Evolutionary conservation across 2,113 vertebrate genomes (phyloP).

Genomic region (Sciurus niger): DNA sequence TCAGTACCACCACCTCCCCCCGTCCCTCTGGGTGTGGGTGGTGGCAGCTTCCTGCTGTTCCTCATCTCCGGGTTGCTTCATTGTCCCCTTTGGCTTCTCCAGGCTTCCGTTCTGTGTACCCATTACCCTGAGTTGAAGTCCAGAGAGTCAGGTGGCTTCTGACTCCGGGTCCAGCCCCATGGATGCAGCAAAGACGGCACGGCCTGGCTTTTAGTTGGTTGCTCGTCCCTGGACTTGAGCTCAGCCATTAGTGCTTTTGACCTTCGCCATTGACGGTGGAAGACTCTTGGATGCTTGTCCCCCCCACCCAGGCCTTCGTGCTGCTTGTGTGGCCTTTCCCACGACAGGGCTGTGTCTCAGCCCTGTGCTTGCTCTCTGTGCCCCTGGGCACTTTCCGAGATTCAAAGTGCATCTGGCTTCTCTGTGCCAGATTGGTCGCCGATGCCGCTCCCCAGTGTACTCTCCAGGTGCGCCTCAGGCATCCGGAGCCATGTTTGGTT

Average conservation of each 20-base stretch:
- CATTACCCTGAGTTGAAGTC: not conserved
- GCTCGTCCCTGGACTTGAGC: not conserved
- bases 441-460: rapidly evolving
- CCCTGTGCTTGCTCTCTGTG: not conserved
- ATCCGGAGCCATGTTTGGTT: rapidly evolving
- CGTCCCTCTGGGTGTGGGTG: not conserved
- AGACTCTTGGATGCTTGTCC: not conserved
- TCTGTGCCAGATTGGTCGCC: not conserved
- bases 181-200: not conserved
- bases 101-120: not conserved
- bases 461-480: rapidly evolving
- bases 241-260: not conserved
- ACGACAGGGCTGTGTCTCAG: not conserved
- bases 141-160: not conserved
- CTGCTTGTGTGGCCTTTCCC: not conserved
- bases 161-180: not conserved
- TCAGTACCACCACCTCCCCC: too few relatives aligned
- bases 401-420: rapidly evolving
- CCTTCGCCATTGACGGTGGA: not conserved
- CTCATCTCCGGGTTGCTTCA: not conserved
- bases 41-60: not conserved
- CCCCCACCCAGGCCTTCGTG: rapidly evolving
- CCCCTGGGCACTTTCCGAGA: not conserved
- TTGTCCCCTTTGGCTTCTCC: not conserved
- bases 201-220: not conserved